Evolutionary conservation across 1,140 invertebrate genomes (phyloP), one percentile per base, ranked within the genome.

Genomic region (Drosophila mayri): DNA sequence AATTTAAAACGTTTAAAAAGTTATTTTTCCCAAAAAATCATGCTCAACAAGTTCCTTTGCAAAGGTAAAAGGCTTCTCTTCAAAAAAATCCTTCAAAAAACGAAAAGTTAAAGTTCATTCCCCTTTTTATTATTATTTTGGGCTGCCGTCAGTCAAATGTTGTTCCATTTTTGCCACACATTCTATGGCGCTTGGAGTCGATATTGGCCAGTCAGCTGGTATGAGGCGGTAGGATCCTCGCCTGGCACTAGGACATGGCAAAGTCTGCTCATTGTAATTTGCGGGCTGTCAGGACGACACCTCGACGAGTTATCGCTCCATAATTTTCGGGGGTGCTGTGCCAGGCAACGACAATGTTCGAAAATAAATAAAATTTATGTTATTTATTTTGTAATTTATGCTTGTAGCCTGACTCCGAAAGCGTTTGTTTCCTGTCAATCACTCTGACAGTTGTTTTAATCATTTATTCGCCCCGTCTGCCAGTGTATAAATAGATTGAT

Each of bases 351-450:
- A 79, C 83, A 82, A 79, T 73, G 61, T 72, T 72, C 49, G 61
- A 41, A 57, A 47, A 59, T 60, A 62, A 55, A 81, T 52, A n/a
- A 63, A 67, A 87, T 87, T 80, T 83, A 87, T 87, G 84, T 65
- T 87, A 87, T 87, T 87, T 87, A 87, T 87, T 87, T 80, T 67
- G 84, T 80, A 88, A 87, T 88, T 83, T 83, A 88, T 87, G 75
- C 76, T 77, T 71, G 68, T 78, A 70, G 64, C 66, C 50, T 73
- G 49, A 62, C 67, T 66, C 28, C 44, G 35, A 43, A 41, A 28
- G 40, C 20, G 49, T 80, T 63, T 58, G 66, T 50, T 72, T 65
- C 62, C 73, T 78, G 84, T 87, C 83, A 87, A 54, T 88, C 84
- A 77, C 18, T 50, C 32, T 88, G 84, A 79, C 84, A 87, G 76